Evolutionary conservation across 2,888 invertebrate genomes (phyloP).

Genomic region (Neria commutata): DNA sequence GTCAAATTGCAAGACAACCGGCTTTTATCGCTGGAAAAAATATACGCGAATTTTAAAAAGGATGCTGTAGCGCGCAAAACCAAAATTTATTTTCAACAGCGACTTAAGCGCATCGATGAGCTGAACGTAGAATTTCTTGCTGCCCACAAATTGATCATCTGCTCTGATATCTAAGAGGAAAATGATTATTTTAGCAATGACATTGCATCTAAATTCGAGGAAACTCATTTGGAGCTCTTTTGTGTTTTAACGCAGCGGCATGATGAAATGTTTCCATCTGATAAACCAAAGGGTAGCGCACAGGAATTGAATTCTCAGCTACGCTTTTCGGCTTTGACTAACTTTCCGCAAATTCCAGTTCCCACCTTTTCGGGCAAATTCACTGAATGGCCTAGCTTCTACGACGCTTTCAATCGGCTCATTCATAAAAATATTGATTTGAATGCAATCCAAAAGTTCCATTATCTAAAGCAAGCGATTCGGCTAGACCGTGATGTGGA

Average conservation of each 20-base stretch:
- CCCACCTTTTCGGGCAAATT: slow-evolving; percentile 20
- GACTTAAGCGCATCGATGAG: background rate
- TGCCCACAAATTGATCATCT: slow-evolving; percentile 7
- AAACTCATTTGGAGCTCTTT: slow-evolving; percentile 6
- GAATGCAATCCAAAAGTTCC: slow-evolving; percentile 21
- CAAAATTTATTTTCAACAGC: slow-evolving; percentile 9
- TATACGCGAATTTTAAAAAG: slow-evolving; percentile 10
- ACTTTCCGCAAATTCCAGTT: slow-evolving; percentile 14
- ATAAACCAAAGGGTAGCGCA: background rate
- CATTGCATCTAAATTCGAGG: slow-evolving; percentile 9
- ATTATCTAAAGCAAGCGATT: slow-evolving; percentile 19
- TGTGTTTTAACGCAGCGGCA: background rate
- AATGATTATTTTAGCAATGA: background rate
- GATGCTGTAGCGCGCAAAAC: too few species aligned
- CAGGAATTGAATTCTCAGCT: background rate
- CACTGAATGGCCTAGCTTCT: slow-evolving; percentile 15
- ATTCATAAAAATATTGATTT: slow-evolving; percentile 16
- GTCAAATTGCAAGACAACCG: too few species aligned
- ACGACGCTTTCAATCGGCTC: background rate
- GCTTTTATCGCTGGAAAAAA: background rate
- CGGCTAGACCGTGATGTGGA: slow-evolving; percentile 12
- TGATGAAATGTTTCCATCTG: slow-evolving; percentile 2
- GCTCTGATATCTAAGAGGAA: background rate
- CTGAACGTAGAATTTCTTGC: background rate
- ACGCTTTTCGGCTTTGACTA: background rate